These are phyloP conservation scores for Lepus oiostolus DNA, from an alignment of 2,797 vertebrate species.

Conservation along the genomic window DNA sequence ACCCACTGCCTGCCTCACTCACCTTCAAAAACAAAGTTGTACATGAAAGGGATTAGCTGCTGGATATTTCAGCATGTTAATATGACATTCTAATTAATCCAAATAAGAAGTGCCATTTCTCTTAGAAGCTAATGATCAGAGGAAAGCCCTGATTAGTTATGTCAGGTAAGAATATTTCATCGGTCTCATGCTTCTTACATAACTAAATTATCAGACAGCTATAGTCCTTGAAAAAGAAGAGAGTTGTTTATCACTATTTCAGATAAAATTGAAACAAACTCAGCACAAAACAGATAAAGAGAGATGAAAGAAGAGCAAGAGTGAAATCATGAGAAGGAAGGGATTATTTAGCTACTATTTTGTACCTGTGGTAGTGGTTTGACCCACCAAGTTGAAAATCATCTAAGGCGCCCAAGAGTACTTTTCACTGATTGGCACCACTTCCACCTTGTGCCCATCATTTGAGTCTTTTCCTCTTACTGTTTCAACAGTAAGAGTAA, in stretches of 20 bases:
- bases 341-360: slow-evolving; percentile 51
- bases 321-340: neutral
- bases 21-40: slow-evolving; percentile 5
- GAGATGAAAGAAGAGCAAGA: slow-evolving; percentile 12
- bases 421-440: neutral
- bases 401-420: neutral
- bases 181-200: neutral
- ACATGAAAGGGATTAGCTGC: slow-evolving; percentile 50
- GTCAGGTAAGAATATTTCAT: slow-evolving; percentile 55
- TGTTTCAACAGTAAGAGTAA: neutral
- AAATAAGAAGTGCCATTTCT: slow-evolving; percentile 13
- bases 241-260: neutral
- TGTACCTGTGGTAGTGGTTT: neutral
- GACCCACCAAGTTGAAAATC: neutral
- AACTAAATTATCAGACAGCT: slow-evolving; percentile 50
- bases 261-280: neutral
- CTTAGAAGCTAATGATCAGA: slow-evolving; percentile 55
- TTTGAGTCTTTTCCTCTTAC: neutral
- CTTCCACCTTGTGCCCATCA: neutral
- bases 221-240: neutral
- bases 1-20: neutral
- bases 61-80: slow-evolving; percentile 39
- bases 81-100: slow-evolving; percentile 52
- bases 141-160: slow-evolving; percentile 37
- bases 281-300: neutral